Percentiles rank a stretch among this genome's conserved stretches.
Conservation (phyloP, 2,888 invertebrate genomes). For the Gasteruption jaculator region DNA sequence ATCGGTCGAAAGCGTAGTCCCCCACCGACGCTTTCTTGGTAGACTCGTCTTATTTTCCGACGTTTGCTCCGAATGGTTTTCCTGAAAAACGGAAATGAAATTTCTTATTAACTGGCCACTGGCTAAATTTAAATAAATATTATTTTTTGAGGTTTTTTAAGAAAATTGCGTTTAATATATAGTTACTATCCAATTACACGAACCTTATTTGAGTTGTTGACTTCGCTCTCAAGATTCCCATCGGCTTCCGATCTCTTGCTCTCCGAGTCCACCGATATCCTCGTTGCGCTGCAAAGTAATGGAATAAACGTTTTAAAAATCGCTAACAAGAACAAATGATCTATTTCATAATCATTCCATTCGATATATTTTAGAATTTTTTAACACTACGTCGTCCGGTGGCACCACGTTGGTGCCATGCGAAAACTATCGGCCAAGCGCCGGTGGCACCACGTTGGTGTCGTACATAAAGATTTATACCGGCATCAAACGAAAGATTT, state of each 20-base stretch:
- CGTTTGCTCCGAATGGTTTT: slow-evolving; percentile 37
- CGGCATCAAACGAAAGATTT: no score
- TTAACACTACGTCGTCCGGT: no score
- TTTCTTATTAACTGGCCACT: slow-evolving; percentile 1
- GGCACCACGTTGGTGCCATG: no score
- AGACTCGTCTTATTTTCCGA: slow-evolving; percentile 38
- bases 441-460: no score
- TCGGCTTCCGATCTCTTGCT: slow-evolving; percentile 31
- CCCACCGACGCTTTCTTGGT: slow-evolving; percentile 52
- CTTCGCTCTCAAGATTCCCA: slow-evolving; percentile 27
- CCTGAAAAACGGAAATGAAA: slow-evolving; percentile 28
- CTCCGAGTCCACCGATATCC: slow-evolving; percentile 34
- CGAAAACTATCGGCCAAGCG: no score
- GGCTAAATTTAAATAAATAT: not conserved
- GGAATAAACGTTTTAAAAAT: not conserved
- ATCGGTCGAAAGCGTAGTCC: slow-evolving; percentile 45
- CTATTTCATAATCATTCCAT: no score
- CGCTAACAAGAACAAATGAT: not conserved
- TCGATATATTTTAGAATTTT: no score
- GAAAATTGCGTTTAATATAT: no score
- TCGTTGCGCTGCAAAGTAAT: slow-evolving; percentile 33
- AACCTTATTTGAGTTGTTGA: slow-evolving; percentile 40
- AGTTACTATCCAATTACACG: slow-evolving; percentile 9
- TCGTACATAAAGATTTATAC: no score
- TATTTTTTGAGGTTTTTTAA: no score